Evolutionary conservation across 1,140 invertebrate species (phyloP), one percentile per base, ranked within the genome.

Genomic region (Monomorium pharaonis): DNA sequence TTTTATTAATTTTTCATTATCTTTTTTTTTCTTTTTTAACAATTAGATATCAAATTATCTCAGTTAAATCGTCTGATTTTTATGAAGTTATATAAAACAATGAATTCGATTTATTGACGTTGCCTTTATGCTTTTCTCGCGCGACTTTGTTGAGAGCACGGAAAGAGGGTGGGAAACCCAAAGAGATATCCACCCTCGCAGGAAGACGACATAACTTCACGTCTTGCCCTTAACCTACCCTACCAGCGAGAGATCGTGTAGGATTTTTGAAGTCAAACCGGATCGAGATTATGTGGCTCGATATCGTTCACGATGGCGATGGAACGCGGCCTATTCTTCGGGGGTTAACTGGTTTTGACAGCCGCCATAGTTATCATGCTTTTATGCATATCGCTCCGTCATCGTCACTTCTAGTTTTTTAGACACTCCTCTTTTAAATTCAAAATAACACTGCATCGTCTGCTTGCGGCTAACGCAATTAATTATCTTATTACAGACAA

Each of bases 201-300:
- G 67, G 63, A 63, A 62, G 74, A 83, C 88, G 47, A 54, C 90
- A 93, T 93, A 92, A 72, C 87, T 88, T 92, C 92, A 92, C 92
- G 91, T 92, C 76, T 49, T 77, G 85, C 85, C 83, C 88, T 91
- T 88, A 89, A 91, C 62, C 75, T 60, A 84, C 86, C 65, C 78
- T 56, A 80, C 77, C 60, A 24, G 30, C 27, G 49, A 84, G 72
- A 49, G 76, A 44, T 62, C 70, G 65, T 84, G 27, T 72, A 72
- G 84, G 72, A 88, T 88, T 88, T 90, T 86, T 84, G 12, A 63
- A 65, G 76, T 90, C 87, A 91, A 87, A 90, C 67, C 86, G 80
- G 80, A 92, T 90, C 84, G 85, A 92, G 92, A 92, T 92, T 88
- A 90, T 33, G 51, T 84, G 80, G 16, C 87, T 86, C 60, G 89